Evolutionary conservation across 2,888 invertebrate genomes (phyloP), one percentile per base, ranked within the genome.

Genomic region (Operophtera brumata): DNA sequence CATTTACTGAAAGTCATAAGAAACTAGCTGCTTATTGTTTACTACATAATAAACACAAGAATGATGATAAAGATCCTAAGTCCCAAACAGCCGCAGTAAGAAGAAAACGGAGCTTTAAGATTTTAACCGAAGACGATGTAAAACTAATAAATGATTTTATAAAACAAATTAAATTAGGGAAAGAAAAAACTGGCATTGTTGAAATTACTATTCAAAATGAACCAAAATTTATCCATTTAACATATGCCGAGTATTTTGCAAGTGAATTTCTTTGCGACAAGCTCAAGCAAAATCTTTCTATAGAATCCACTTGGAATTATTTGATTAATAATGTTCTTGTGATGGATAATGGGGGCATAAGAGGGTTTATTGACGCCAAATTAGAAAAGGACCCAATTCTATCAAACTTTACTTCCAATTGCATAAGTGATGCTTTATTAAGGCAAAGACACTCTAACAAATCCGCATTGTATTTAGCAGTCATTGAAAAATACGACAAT

Each of bases 211-310:
- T 54, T 28, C 28, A 45, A 0, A 54, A 59, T 28, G 30, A 62
- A 45, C 64, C 64, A n/a, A 59, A 59, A 36, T 66, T 66, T 46
- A 47, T 66, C n/a, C 66, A 66, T 54, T 66, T 55, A 4, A 61
- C 64, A n/a, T 66, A 59, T 43, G 66, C 62, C 26, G 66, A 66
- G 51, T 66, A 66, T 55, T 66, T 66, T 40, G 59, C 62, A 25
- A 46, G 49, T 1, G 66, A 66, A 53, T 61, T 59, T 47, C 37
- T 66, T 25, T 59, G 49, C 34, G 52, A 53, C 12, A 55, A 50
- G 35, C 37, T 42, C 32, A 47, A 45, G 32, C 2, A 32, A 41
- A 11, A 6, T 30, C 30, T 9, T 0, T 30, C 4, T 7, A 20
- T 5, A 12, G n/a, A 35, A 14, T 13, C 36, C 9, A 25, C 36